phyloP scores from a whole-genome alignment of 64 coral and sea anemone species.

The Anthopleura sola region DNA sequence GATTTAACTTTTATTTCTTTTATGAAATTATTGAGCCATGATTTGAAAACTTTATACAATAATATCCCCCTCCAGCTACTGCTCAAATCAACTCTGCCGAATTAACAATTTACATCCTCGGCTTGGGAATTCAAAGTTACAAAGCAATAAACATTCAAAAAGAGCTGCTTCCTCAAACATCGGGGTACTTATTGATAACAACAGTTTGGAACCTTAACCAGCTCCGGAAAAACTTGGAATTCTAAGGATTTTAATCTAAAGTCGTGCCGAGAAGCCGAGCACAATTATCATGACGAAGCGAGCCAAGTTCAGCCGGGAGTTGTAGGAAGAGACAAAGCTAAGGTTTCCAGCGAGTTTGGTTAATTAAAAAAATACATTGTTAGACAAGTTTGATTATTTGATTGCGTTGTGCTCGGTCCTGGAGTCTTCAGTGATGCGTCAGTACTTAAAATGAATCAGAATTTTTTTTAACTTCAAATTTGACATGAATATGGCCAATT shows the following conservation, averaged over 20 bases:
- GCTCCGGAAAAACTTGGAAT: slow-evolving; percentile 45
- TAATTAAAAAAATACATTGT: slow-evolving; percentile 17
- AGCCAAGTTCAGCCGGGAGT: not conserved
- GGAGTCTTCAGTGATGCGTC: not conserved
- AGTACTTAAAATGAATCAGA: not conserved
- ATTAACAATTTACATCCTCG: slow-evolving; percentile 42
- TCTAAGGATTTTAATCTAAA: slow-evolving; percentile 4
- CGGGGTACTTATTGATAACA: slow-evolving; percentile 69
- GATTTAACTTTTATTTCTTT: slow-evolving; percentile 21
- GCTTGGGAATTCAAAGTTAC: slow-evolving; percentile 48
- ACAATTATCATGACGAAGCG: not conserved
- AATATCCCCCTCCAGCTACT: not conserved
- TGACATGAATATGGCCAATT: slow-evolving; percentile 19
- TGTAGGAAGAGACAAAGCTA: not conserved
- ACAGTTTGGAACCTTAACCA: slow-evolving; percentile 30
- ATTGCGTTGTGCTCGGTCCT: not conserved
- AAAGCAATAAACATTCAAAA: slow-evolving; percentile 68
- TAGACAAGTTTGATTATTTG: not conserved
- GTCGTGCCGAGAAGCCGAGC: slow-evolving; percentile 2
- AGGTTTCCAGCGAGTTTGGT: slow-evolving; percentile 10
- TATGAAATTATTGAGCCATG: slow-evolving; percentile 13
- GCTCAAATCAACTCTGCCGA: slow-evolving; percentile 9
- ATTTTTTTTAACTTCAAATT: not conserved
- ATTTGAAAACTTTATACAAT: slow-evolving; percentile 9
- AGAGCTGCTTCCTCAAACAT: slow-evolving; percentile 60